Conservation (phyloP, 2,888 invertebrate genomes). For the Tethea ocularis region DNA sequence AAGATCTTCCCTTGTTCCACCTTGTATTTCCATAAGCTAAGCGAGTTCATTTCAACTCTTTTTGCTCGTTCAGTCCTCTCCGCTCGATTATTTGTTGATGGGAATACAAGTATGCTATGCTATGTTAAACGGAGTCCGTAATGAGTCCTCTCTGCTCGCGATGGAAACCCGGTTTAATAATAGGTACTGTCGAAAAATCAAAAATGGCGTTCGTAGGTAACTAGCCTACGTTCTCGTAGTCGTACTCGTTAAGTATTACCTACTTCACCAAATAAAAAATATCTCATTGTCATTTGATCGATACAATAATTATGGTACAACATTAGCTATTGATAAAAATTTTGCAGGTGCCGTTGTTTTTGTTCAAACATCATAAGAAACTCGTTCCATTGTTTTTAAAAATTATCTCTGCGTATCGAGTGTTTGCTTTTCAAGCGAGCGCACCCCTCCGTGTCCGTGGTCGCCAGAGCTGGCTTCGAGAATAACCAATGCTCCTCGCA, state of each 20-base stretch:
- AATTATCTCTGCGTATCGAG: constrained; percentile 38
- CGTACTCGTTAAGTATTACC: no score
- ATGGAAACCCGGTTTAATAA: background rate
- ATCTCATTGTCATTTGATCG: background rate
- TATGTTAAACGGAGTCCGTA: no score
- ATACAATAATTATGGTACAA: background rate
- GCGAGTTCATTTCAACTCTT: no score
- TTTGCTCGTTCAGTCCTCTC: no score
- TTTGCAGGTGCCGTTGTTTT: constrained; percentile 24
- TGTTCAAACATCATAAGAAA: constrained; percentile 29
- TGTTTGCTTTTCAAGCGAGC: constrained; percentile 21
- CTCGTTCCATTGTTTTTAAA: constrained; percentile 51
- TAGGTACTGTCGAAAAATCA: background rate
- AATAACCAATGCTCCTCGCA: constrained; percentile 38
- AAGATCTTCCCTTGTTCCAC: no score
- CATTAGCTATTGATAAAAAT: constrained; percentile 30
- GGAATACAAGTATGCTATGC: no score
- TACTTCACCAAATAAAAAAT: background rate
- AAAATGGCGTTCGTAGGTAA: no score
- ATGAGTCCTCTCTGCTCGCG: no score
- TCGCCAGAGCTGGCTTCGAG: background rate
- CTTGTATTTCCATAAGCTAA: no score
- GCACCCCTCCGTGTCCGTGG: background rate
- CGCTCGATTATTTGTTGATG: no score
- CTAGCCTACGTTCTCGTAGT: no score